Evolutionary conservation across 2,888 invertebrate genomes (phyloP).

Genomic region (Oscheius sp.): DNA sequence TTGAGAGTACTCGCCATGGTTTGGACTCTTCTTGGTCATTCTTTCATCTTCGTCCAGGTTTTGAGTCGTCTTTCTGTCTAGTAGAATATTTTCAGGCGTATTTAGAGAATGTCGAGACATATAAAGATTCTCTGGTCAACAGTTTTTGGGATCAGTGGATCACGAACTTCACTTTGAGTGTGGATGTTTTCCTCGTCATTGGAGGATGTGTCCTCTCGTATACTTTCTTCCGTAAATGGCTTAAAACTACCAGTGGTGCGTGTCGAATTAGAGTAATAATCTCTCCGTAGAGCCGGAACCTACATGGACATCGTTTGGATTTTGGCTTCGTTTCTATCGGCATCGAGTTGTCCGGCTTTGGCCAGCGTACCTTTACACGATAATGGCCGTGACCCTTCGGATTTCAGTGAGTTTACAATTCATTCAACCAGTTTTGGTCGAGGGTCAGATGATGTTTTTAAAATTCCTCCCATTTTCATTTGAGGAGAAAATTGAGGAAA

Average conservation of each 20-base stretch:
- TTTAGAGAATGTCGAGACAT: slow-evolving; percentile 70
- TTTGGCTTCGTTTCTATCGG: slow-evolving; percentile 72
- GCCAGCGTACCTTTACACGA: slow-evolving; percentile 72
- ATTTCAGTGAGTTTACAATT: slow-evolving; percentile 47
- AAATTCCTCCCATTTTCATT: neutral
- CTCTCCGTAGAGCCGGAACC: slow-evolving; percentile 64
- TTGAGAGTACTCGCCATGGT: slow-evolving; percentile 70
- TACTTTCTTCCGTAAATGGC: slow-evolving; percentile 72
- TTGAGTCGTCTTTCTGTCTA: too few relatives aligned
- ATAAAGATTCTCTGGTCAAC: slow-evolving; percentile 68
- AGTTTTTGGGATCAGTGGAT: slow-evolving; percentile 72
- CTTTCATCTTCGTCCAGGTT: slow-evolving; percentile 71
- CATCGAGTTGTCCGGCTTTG: slow-evolving; percentile 72
- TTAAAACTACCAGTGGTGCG: slow-evolving; percentile 69
- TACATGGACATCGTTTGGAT: slow-evolving; percentile 69
- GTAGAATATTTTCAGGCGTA: slow-evolving; percentile 54
- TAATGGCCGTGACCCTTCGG: slow-evolving; percentile 68
- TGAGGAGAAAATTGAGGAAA: too few relatives aligned
- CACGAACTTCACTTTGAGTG: slow-evolving; percentile 72
- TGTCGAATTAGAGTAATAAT: neutral
- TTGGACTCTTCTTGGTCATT: slow-evolving; percentile 72
- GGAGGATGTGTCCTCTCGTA: slow-evolving; percentile 70
- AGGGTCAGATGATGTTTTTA: slow-evolving; percentile 5
- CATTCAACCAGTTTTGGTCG: slow-evolving; percentile 10
- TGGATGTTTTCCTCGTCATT: slow-evolving; percentile 70